Conservation (phyloP, 1,140 invertebrate genomes). For the Babylonia areolata region DNA sequence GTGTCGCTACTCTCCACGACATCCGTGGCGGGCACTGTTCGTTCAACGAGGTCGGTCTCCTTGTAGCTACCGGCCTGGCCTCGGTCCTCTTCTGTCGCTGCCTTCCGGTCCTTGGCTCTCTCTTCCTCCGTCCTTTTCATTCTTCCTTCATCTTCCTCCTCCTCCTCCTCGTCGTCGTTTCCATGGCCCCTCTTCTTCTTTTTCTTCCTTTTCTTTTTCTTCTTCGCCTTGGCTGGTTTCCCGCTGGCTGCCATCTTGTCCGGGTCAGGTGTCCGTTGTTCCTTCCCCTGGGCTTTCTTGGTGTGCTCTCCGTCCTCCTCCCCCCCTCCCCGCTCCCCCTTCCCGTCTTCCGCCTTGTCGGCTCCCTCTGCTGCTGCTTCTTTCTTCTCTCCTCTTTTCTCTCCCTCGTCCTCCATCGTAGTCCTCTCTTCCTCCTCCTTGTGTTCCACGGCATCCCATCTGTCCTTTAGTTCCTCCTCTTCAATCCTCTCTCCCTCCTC, state of each 20-base stretch:
- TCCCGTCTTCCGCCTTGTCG: no score
- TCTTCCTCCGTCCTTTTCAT: neutral
- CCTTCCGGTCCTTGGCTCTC: neutral
- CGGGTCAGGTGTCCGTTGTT: no score
- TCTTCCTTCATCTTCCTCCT: neutral
- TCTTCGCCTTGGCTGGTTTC: no score
- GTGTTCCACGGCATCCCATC: neutral
- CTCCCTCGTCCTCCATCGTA: no score
- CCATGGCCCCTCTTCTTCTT: neutral
- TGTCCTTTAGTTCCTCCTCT: neutral
- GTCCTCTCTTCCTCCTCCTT: neutral
- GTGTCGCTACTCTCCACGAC: no score
- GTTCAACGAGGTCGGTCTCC: no score
- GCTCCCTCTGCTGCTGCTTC: no score
- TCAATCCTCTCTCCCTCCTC: neutral
- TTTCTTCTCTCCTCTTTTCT: no score
- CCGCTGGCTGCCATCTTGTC: no score
- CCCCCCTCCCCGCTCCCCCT: no score
- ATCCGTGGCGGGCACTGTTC: no score
- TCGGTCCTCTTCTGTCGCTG: neutral
- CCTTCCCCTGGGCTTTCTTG: neutral
- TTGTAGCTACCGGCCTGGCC: no score
- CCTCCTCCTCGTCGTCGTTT: neutral
- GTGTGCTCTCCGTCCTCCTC: neutral
- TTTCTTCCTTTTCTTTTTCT: neutral